These are phyloP conservation scores for Atlantisia rogersi DNA, from an alignment of 2,113 vertebrate species.

Conservation along the genomic window DNA sequence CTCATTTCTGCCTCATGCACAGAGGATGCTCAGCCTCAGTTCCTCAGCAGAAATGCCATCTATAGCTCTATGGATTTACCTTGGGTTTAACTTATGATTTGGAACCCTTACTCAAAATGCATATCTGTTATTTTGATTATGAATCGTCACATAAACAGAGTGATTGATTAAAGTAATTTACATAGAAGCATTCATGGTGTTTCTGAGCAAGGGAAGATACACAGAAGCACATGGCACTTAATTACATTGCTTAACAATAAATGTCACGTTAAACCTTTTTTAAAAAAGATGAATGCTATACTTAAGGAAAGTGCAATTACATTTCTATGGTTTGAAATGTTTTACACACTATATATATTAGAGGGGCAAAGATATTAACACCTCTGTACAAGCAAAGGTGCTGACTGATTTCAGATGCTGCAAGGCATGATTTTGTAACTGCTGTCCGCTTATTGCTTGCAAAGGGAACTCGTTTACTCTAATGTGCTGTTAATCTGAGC, in stretches of 20 bases:
- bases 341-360: slow-evolving; percentile 40
- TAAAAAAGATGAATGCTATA: slow-evolving; percentile 47
- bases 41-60: not conserved
- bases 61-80: not conserved
- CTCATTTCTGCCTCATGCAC: not conserved
- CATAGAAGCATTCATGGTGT: slow-evolving; percentile 50
- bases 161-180: slow-evolving; percentile 72
- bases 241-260: slow-evolving; percentile 73
- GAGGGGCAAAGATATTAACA: slow-evolving; percentile 26
- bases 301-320: slow-evolving; percentile 53
- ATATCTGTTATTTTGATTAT: slow-evolving; percentile 65
- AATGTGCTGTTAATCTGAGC: slow-evolving; percentile 35
- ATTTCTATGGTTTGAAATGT: slow-evolving; percentile 55
- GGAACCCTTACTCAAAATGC: slow-evolving; percentile 46
- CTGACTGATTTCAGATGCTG: slow-evolving; percentile 45
- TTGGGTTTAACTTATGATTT: slow-evolving; percentile 24
- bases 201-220: slow-evolving; percentile 49
- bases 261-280: slow-evolving; percentile 68
- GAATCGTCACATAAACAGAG: slow-evolving; percentile 59
- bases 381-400: slow-evolving; percentile 17
- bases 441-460: not conserved
- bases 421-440: slow-evolving; percentile 31
- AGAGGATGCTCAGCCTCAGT: not conserved
- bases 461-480: not conserved
- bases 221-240: slow-evolving; percentile 53